Conservation (phyloP, 2,888 invertebrate species). For the Ceraclea dissimilis region DNA sequence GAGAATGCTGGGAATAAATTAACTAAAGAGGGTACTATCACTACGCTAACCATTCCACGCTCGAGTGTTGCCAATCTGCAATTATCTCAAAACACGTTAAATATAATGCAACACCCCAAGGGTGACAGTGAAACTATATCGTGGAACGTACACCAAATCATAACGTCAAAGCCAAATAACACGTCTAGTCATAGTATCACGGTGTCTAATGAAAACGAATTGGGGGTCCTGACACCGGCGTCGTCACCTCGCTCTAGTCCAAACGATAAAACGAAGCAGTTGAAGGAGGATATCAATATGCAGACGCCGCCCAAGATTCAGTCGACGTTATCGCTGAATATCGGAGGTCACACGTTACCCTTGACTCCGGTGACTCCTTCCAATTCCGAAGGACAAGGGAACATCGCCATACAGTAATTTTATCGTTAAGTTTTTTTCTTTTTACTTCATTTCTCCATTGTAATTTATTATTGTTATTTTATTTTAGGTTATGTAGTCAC, state of each 20-base stretch:
- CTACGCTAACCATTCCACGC: conserved; percentile 41
- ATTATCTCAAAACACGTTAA: too few species aligned
- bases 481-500: too few species aligned
- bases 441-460: background rate
- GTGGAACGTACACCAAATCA: conserved; percentile 2
- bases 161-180: conserved; percentile 2
- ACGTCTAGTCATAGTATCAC: conserved; percentile 8
- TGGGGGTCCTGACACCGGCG: conserved; percentile 45
- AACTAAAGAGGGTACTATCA: conserved; percentile 33
- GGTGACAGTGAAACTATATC: conserved; percentile 8
- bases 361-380: conserved; percentile 20
- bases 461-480: too few species aligned
- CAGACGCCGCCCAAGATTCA: conserved; percentile 4
- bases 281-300: conserved; percentile 13
- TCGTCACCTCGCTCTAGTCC: conserved; percentile 40
- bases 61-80: conserved; percentile 36
- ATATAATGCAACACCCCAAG: conserved; percentile 13
- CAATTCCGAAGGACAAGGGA: conserved; percentile 12
- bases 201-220: conserved; percentile 17
- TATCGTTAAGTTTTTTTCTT: background rate
- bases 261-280: conserved; percentile 31
- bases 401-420: conserved; percentile 10
- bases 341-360: conserved; percentile 11
- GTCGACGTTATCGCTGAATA: conserved; percentile 9
- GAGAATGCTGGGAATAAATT: conserved; percentile 40